Conservation (phyloP, 2,888 invertebrate genomes). For the Catocala nupta region DNA sequence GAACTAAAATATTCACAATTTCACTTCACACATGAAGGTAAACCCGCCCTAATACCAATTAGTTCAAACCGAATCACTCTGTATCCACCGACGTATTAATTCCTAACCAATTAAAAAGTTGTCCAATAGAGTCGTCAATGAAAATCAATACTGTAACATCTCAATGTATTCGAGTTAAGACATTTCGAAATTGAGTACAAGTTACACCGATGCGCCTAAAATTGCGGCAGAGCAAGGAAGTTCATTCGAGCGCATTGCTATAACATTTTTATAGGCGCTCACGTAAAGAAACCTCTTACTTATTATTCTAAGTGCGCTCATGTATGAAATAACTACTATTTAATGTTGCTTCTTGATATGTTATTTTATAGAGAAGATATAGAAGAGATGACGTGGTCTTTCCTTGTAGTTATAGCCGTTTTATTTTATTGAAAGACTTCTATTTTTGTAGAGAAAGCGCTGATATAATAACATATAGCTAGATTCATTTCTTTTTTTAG, state of each 20-base stretch:
- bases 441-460: no score
- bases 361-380: constrained; percentile 11
- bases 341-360: constrained; percentile 22
- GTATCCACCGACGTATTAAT: constrained; percentile 13
- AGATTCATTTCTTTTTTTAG: no score
- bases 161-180: constrained; percentile 24
- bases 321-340: constrained; percentile 41
- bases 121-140: constrained; percentile 13
- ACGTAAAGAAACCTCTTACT: constrained; percentile 36
- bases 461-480: no score
- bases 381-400: not conserved
- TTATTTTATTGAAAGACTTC: no score
- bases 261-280: constrained; percentile 51
- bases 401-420: not conserved
- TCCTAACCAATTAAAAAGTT: constrained; percentile 10
- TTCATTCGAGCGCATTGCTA: constrained; percentile 50
- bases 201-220: constrained; percentile 47
- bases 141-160: constrained; percentile 32
- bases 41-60: constrained; percentile 7
- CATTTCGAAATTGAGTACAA: constrained; percentile 9
- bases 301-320: constrained; percentile 46
- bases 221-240: constrained; percentile 46
- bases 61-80: not conserved
- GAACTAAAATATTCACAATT: constrained; percentile 7
- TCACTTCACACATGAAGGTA: not conserved